Conservation (phyloP, 2,888 invertebrate species). For the Capitulum mitella region DNA sequence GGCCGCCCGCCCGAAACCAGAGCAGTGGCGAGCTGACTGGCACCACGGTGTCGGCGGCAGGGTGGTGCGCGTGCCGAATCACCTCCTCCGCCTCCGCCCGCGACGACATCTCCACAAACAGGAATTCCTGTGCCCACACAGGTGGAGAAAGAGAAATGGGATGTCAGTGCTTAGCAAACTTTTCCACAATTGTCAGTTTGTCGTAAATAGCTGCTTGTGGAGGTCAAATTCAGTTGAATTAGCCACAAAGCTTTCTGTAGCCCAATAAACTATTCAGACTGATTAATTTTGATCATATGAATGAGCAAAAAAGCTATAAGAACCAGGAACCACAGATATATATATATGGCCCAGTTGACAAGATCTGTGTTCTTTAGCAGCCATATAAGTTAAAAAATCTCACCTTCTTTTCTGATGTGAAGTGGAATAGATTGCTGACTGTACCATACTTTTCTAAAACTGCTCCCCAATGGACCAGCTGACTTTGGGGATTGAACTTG, state of each 20-base stretch:
- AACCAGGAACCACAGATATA: too few relatives aligned
- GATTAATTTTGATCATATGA: too few relatives aligned
- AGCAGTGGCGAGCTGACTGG: background rate
- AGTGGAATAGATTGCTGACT: background rate
- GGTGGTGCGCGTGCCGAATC: constrained; percentile 22
- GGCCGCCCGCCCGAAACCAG: background rate
- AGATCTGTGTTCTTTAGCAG: too few relatives aligned
- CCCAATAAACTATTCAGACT: too few relatives aligned
- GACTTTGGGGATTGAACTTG: background rate
- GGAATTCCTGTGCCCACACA: background rate
- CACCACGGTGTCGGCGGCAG: background rate
- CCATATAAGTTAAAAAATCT: background rate
- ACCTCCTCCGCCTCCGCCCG: constrained; percentile 5
- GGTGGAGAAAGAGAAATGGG: too few relatives aligned
- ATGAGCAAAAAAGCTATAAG: too few relatives aligned
- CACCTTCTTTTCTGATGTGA: background rate
- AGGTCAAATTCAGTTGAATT: too few relatives aligned
- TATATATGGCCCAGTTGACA: too few relatives aligned
- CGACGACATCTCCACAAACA: constrained; percentile 9
- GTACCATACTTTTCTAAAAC: background rate
- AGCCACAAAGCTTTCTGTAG: too few relatives aligned
- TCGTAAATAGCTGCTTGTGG: too few relatives aligned
- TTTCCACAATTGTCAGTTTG: too few relatives aligned
- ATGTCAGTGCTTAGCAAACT: too few relatives aligned
- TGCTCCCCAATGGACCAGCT: background rate